Base-by-base conservation (phyloP, 2,113 vertebrate genomes). In the Oxygymnocypris stewartii region DNA sequence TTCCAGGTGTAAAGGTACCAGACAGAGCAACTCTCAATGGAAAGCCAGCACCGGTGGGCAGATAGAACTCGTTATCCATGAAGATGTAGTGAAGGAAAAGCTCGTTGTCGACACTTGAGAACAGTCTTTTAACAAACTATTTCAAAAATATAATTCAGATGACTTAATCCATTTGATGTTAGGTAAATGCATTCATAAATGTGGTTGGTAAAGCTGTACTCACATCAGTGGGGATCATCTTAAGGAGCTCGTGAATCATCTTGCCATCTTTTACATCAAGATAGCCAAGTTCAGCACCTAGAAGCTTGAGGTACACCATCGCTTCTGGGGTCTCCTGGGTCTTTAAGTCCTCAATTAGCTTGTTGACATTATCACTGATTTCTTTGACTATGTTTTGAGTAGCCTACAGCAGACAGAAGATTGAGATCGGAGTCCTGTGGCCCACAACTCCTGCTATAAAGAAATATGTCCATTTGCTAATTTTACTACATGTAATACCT, bases 51-150 rank as follows among this genome's bases (percentile, higher is more conserved):
- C 95, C 93, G 1, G 97, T 98, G 69, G 98, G 97, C 82, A 99
- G 93, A 88, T 96, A 96, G 91, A 99, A 97, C 88, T 97, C 95
- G 79, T 97, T 98, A 91, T 99, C 97, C 97, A 98, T 96, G 92
- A 99, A 99, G 85, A 99, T 94, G 91, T 99, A 99, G 92, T 99
- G 97, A 87, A 96, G 92, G 90, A 97, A 98, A 6, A 98, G 89
- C 89, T 97, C 94, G 18, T 75, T 95, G 87, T 95, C 94, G 44
- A 92, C 59, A 11, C 95, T 96, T 57, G 94, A 93, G 63, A 94
- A 92, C n/a, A 99, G 78, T 67, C 91, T 82, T 75, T 95, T 95
- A 51, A 93, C 74, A n/a, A 94, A 37, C 94, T 95, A 83, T 37
- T 74, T 73, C 1, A 85, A 28, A 80, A 51, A 54, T 20, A 54